Evolutionary conservation across 2,888 invertebrate species (phyloP).

Genomic region (Cryptus armator): DNA sequence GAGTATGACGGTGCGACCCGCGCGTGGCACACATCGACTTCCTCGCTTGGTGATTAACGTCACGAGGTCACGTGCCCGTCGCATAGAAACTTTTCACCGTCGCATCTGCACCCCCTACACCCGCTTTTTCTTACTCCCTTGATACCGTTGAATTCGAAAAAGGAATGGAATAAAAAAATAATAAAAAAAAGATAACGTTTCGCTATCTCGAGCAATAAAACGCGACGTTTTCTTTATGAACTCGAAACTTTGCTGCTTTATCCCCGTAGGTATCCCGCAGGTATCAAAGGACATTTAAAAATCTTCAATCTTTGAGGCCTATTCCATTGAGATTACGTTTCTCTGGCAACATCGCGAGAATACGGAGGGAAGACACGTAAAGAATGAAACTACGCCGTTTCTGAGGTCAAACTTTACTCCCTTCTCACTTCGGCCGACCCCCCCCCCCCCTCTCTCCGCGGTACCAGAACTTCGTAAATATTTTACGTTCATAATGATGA

Average conservation of each 20-base stretch:
- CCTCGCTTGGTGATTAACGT: slow-evolving; percentile 58
- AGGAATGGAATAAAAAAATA: slow-evolving; percentile 1
- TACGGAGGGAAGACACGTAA: not conserved
- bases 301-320: slow-evolving; percentile 11
- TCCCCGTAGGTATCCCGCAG: not conserved
- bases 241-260: slow-evolving; percentile 1
- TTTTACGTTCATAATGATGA: not conserved
- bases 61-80: slow-evolving; percentile 63
- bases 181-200: not conserved
- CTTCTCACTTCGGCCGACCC: not conserved
- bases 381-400: not conserved
- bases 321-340: not conserved
- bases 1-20: slow-evolving; percentile 1
- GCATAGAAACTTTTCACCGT: slow-evolving; percentile 59
- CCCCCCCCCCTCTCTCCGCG: too few relatives aligned
- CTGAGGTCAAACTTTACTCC: not conserved
- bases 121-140: slow-evolving; percentile 25
- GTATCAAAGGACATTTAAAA: slow-evolving; percentile 29
- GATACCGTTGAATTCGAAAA: slow-evolving; percentile 37
- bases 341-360: not conserved
- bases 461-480: not conserved
- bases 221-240: slow-evolving; percentile 12
- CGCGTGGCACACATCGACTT: slow-evolving; percentile 43
- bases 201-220: slow-evolving; percentile 29
- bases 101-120: not conserved